These are phyloP conservation scores for Pissodes strobi DNA, from an alignment of 1,140 invertebrate genomes.

Conservation along the genomic window DNA sequence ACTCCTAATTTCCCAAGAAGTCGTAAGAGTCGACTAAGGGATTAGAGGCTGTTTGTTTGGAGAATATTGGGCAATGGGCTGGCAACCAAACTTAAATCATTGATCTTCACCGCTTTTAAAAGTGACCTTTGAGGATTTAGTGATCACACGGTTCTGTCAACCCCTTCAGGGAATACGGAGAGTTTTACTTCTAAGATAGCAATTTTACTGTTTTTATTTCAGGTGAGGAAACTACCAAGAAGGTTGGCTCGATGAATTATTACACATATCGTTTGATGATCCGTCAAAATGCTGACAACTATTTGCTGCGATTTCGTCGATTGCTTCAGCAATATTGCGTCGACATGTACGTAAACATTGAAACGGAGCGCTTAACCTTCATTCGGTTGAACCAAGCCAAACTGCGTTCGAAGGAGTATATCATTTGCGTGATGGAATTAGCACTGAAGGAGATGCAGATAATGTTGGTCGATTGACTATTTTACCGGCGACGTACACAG, in stretches of 20 bases:
- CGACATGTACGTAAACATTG: conserved; percentile 60
- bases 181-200: too few relatives aligned
- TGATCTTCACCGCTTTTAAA: too few relatives aligned
- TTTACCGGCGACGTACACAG: too few relatives aligned
- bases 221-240: conserved; percentile 45
- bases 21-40: too few relatives aligned
- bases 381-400: conserved; percentile 57
- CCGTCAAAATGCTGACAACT: conserved; percentile 50
- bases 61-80: background rate
- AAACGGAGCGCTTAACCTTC: conserved; percentile 56
- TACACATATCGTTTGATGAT: conserved; percentile 56
- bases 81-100: background rate
- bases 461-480: too few relatives aligned
- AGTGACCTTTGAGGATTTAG: too few relatives aligned
- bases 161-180: too few relatives aligned
- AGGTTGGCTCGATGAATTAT: conserved; percentile 54
- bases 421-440: too few relatives aligned
- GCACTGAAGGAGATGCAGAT: too few relatives aligned
- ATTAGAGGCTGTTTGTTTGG: background rate
- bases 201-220: background rate
- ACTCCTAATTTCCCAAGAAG: background rate
- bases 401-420: too few relatives aligned
- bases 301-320: conserved; percentile 37
- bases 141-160: too few relatives aligned
- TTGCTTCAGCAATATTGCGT: conserved; percentile 56